Evolutionary conservation across 30 jellyfish, hydroid and myxozoan species (phyloP), one percentile per base, ranked within the genome.

Genomic region (Aurelia sp.): DNA sequence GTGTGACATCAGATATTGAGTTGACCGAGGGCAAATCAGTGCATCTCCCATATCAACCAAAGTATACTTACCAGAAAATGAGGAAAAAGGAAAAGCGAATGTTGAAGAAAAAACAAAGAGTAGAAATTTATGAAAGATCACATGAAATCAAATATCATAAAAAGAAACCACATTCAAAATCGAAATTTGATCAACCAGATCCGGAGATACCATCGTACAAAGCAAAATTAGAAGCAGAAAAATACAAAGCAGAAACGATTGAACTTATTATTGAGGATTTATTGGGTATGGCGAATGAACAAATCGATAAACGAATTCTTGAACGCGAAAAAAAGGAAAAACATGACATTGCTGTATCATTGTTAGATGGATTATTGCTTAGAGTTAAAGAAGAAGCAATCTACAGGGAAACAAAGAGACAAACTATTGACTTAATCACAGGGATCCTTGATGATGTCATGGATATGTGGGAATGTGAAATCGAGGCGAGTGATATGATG

Each of bases 391-490:
- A 63, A 31, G 93, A 84, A 61, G 79, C 71, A 3, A 33, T 8
- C 13, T 68, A 62, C 67, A 72, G 78, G 33, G 86, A 60, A 30
- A 31, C 35, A 65, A 53, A 72, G 24, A 62, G 72, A 47, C 61
- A 77, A 21, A 44, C n/a, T 10, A 30, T 8, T 11, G 82, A 74
- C 13, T 41, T 65, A 40, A 84, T 33, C 7, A 40, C 31, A 13
- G 48, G 75, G 47, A 24, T 84, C 10, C 15, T 84, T 16, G 93
- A 84, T 10, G 93, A 84, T 21, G 76, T 84, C n/a, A 11, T 84
- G 38, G 88, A 84, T 57, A 84, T 73, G 82, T 84, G 88, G 93
- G 93, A 84, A 47, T 27, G 93, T 18, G 61, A 72, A 15, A 58
- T 84, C 19, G 76, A 73, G 20, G 73, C 68, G 3, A 52, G 18